Evolutionary conservation across 2,888 invertebrate genomes (phyloP), one percentile per base, ranked within the genome.

Genomic region (Heliothis peltigera): DNA sequence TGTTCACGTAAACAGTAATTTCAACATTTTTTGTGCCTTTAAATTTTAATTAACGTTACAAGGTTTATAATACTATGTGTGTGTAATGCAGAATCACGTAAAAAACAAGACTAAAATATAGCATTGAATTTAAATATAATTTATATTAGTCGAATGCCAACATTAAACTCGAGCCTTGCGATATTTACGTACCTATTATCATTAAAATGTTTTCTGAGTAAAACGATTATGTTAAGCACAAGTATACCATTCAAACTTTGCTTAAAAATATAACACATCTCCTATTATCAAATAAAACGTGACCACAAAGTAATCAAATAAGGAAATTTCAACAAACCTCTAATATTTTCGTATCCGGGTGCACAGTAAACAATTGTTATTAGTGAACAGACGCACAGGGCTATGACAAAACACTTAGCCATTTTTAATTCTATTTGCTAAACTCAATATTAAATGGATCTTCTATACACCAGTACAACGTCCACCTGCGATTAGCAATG

Each of bases 311-410:
- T 28, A 32, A 18, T 35, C 19, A 60, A 44, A 21, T 15, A 59
- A 32, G 51, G 22, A 21, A 70, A 55, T 56, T 12, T 32, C 61
- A 35, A 82, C 78, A 59, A 73, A 88, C 88, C 87, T 84, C 75
- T 67, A n/a, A 55, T 17, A 6, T 72, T 62, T 28, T 69, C 75
- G 55, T 61, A 62, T 66, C 67, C 63, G 7, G 75, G 51, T 52
- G 59, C 77, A 75, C 81, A 71, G 43, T 60, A 70, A 47, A 77
- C 78, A 8, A 70, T 19, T 19, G 42, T 48, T 17, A 67, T 17
- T 21, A 77, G 17, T 57, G 71, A 56, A 39, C 64, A 48, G 17
- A 57, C 74, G 77, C 76, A 81, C 22, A 82, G 35, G 15, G 58
- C 39, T 44, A 80, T n/a, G 15, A 70, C n/a, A 0, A 65, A 65